A percentile compares a stretch with the other conserved stretches of the same genome.
Evolutionary conservation across 2,888 invertebrate species (phyloP).

Genomic region (Erynnis tages): DNA sequence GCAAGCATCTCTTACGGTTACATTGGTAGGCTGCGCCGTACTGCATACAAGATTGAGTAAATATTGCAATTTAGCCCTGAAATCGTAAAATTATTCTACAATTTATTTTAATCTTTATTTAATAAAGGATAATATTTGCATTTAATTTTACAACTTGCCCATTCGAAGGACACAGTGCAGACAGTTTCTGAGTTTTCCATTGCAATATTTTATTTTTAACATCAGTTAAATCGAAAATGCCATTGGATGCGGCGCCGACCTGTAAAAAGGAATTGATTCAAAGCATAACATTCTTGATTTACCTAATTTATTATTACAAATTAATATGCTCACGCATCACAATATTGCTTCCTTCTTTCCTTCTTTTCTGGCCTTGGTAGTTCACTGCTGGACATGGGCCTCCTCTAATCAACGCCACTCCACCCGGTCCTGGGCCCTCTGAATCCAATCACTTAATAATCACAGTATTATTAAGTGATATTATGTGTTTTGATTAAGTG

Average conservation of each 20-base stretch:
- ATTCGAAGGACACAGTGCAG: conserved; percentile 67
- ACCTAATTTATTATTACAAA: no score
- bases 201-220: conserved; percentile 75
- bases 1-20: conserved; percentile 82
- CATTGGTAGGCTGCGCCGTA: conserved; percentile 83
- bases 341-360: no score
- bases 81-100: conserved; percentile 33
- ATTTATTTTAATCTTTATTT: not conserved
- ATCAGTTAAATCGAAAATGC: conserved; percentile 69
- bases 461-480: no score
- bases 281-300: no score
- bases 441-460: no score
- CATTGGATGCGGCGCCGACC: conserved; percentile 64
- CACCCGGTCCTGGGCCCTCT: no score
- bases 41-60: conserved; percentile 84
- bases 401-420: no score
- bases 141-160: conserved; percentile 48
- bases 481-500: no score
- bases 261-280: conserved; percentile 35
- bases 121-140: not conserved
- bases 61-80: conserved; percentile 67
- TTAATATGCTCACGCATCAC: no score
- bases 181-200: conserved; percentile 74
- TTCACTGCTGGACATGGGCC: no score
- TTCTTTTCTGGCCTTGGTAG: no score